Conservation (phyloP, 1,140 invertebrate species). For the Papilio aristodemus region DNA sequence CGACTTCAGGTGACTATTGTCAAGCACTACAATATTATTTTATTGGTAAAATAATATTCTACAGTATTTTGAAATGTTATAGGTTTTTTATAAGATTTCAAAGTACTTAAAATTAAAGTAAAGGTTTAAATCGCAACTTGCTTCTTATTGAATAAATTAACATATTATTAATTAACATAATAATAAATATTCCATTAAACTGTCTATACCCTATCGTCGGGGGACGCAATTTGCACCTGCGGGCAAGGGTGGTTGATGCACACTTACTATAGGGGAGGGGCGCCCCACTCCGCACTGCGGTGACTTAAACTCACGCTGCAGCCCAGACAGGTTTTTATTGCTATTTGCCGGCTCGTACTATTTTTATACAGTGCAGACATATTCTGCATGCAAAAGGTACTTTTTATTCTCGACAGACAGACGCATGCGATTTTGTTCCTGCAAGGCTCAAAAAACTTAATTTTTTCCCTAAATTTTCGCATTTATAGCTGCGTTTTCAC, state of each 20-base stretch:
- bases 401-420: background rate
- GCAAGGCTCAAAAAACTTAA: background rate
- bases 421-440: too few relatives aligned
- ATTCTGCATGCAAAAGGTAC: background rate
- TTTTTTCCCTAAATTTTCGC: too few relatives aligned
- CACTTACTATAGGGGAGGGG: background rate
- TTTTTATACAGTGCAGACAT: background rate
- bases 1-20: too few relatives aligned
- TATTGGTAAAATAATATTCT: too few relatives aligned
- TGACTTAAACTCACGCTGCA: constrained; percentile 9
- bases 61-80: too few relatives aligned
- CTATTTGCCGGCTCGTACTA: background rate
- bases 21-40: too few relatives aligned
- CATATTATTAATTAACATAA: background rate
- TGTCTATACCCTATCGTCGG: background rate
- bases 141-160: too few relatives aligned
- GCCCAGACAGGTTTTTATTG: constrained; percentile 13
- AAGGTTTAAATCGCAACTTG: too few relatives aligned
- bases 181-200: constrained; percentile 15
- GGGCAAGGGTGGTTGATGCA: background rate
- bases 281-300: constrained; percentile 10
- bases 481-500: too few relatives aligned
- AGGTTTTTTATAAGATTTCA: too few relatives aligned
- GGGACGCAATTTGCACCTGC: constrained; percentile 11
- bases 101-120: too few relatives aligned